These are phyloP conservation scores for Sciurus carolinensis DNA, from an alignment of 2,797 vertebrate species.

Conservation along the genomic window DNA sequence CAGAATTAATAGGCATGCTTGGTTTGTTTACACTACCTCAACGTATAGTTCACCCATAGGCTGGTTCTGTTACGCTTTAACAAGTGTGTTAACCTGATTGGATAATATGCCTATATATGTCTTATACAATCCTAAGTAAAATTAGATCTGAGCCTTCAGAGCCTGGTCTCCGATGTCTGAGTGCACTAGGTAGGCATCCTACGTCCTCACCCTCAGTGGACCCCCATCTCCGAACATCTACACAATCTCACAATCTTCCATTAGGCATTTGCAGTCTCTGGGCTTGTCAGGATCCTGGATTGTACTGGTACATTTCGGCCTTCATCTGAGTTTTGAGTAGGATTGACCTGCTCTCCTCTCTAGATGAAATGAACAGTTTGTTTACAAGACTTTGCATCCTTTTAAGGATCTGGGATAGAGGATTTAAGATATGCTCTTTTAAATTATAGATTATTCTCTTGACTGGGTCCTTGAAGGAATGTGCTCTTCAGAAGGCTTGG, in stretches of 20 bases:
- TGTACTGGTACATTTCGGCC: not conserved
- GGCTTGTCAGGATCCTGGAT: not conserved
- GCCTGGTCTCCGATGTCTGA: too few relatives aligned
- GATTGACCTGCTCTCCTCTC: not conserved
- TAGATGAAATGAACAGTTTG: conserved; percentile 23
- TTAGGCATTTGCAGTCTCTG: not conserved
- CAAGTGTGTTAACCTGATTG: too few relatives aligned
- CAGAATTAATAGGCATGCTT: too few relatives aligned
- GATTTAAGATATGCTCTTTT: not conserved
- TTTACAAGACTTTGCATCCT: not conserved
- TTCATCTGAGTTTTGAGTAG: conserved; percentile 19
- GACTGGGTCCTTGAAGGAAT: not conserved
- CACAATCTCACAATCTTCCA: not conserved
- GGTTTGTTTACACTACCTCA: too few relatives aligned
- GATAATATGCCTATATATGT: too few relatives aligned
- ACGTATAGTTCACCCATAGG: too few relatives aligned
- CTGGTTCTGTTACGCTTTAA: too few relatives aligned
- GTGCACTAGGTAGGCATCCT: too few relatives aligned
- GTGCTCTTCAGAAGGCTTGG: not conserved
- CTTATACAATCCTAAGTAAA: too few relatives aligned
- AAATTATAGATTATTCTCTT: conserved; percentile 47
- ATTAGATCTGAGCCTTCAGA: too few relatives aligned
- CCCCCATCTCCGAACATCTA: too few relatives aligned
- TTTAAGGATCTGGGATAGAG: not conserved
- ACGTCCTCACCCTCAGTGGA: too few relatives aligned